Evolutionary conservation across 2,797 vertebrate species (phyloP).

Genomic region (Scolopax rusticola): DNA sequence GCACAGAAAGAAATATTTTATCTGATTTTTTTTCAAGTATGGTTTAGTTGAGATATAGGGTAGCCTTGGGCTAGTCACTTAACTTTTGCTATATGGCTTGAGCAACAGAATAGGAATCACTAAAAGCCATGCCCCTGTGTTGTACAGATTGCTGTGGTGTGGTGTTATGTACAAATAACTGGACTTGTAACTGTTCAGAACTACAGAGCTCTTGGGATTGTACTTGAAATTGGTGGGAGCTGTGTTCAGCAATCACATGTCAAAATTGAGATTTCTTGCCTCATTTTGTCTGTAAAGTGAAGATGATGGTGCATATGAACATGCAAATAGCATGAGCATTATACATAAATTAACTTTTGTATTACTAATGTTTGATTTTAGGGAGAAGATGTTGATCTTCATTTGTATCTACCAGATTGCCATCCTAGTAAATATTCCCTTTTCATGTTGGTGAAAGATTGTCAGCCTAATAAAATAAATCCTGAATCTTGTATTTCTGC

Average conservation of each 20-base stretch:
- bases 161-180: not conserved
- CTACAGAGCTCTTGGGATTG: not conserved
- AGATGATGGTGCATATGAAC: fast-evolving
- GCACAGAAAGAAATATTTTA: not conserved
- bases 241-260: not conserved
- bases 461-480: slow-evolving; percentile 87
- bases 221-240: not conserved
- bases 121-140: not conserved
- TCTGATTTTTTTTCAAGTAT: not conserved
- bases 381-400: slow-evolving; percentile 95
- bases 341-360: not conserved
- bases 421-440: slow-evolving; percentile 96
- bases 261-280: not conserved
- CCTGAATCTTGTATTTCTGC: slow-evolving; percentile 87
- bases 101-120: not conserved
- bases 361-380: slow-evolving; percentile 59
- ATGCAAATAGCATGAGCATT: not conserved
- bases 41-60: not conserved
- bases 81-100: not conserved
- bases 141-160: not conserved
- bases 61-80: not conserved
- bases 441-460: slow-evolving; percentile 93
- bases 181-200: not conserved
- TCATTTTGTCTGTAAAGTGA: not conserved
- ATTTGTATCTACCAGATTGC: slow-evolving; percentile 95